These are phyloP conservation scores for Sebastes oblongus DNA, from an alignment of 2,797 vertebrate genomes.

Conservation along the genomic window DNA sequence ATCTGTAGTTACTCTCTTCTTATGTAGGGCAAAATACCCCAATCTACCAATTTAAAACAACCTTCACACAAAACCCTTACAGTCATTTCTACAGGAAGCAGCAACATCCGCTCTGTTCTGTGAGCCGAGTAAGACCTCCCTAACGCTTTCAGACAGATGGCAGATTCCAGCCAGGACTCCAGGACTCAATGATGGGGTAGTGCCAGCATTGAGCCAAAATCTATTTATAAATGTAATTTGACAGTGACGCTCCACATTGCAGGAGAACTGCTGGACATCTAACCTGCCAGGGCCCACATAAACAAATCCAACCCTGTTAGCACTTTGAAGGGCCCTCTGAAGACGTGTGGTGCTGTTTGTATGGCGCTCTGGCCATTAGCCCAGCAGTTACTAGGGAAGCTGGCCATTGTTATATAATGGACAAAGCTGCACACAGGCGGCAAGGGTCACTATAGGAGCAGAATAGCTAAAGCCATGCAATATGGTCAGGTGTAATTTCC, in stretches of 20 bases:
- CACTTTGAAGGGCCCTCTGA: slow-evolving; percentile 33
- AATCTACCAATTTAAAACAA: neutral
- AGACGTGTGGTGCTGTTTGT: slow-evolving; percentile 29
- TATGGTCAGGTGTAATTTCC: neutral
- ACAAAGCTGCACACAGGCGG: neutral
- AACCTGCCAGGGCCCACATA: slow-evolving; percentile 58
- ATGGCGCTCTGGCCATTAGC: slow-evolving; percentile 23
- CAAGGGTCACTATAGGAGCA: slow-evolving; percentile 1
- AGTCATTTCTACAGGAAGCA: slow-evolving; percentile 1
- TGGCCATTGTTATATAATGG: slow-evolving; percentile 28
- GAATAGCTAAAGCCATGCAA: neutral
- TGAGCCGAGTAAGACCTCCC: slow-evolving; percentile 21
- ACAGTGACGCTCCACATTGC: slow-evolving; percentile 61
- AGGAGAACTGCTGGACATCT: slow-evolving; percentile 53
- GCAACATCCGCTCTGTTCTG: slow-evolving; percentile 1
- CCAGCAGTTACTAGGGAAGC: slow-evolving; percentile 19
- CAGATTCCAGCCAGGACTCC: slow-evolving; percentile 60
- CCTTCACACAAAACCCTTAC: neutral
- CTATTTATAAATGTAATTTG: slow-evolving; percentile 77
- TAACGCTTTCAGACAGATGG: slow-evolving; percentile 65
- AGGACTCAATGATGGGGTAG: slow-evolving; percentile 51
- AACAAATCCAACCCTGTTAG: slow-evolving; percentile 61
- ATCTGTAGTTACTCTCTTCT: neutral
- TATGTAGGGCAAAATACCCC: neutral
- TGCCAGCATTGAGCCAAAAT: slow-evolving; percentile 56